Evolutionary conservation across 2,113 vertebrate genomes (phyloP).

Genomic region (Phycodurus eques): DNA sequence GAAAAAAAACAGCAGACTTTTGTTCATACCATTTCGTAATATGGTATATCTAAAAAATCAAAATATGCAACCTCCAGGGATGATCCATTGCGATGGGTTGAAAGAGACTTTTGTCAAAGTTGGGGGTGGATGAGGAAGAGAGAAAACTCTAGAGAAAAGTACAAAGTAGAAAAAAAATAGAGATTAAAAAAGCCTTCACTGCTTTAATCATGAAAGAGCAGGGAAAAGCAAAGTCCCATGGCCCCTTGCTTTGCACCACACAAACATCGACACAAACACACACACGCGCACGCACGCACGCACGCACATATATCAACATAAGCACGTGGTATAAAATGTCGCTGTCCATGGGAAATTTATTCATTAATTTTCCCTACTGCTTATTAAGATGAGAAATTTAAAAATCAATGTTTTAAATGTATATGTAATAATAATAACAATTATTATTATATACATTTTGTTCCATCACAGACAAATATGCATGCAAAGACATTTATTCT

Average conservation of each 20-base stretch:
- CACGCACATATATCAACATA: neutral
- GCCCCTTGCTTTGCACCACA: conserved; percentile 10
- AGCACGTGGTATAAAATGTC: neutral
- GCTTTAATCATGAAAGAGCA: conserved; percentile 45
- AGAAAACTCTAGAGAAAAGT: conserved; percentile 31
- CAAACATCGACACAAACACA: neutral
- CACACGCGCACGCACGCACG: neutral
- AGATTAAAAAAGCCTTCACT: conserved; percentile 43
- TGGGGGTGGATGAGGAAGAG: conserved; percentile 17
- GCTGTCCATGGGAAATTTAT: neutral
- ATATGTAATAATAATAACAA: too few relatives aligned
- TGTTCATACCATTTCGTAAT: conserved; percentile 11
- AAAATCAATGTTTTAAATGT: too few relatives aligned
- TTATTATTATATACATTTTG: too few relatives aligned
- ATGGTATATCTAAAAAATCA: conserved; percentile 6
- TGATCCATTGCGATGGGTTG: conserved; percentile 5
- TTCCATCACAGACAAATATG: too few relatives aligned
- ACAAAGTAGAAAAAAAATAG: conserved; percentile 30
- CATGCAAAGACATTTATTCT: too few relatives aligned
- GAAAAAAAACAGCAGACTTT: neutral
- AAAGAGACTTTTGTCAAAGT: conserved; percentile 42
- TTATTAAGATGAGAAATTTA: neutral
- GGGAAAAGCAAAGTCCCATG: conserved; percentile 21
- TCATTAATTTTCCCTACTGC: too few relatives aligned
- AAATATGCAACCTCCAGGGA: conserved; percentile 13